Evolutionary conservation across 2,888 invertebrate species (phyloP).

Genomic region (Cinara cedri): DNA sequence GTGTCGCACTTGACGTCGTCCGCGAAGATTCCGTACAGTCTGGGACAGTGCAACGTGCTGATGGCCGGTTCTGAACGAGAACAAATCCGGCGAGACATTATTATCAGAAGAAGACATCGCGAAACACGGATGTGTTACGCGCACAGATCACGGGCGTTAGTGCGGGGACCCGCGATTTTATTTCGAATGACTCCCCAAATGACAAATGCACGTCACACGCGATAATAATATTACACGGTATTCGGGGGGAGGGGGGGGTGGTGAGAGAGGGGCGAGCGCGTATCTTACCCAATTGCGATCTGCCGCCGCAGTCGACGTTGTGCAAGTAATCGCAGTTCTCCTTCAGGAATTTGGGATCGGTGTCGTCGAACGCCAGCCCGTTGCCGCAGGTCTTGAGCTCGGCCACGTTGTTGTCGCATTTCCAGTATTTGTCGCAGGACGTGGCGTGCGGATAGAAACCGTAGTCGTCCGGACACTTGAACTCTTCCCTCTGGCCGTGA

Average conservation of each 20-base stretch:
- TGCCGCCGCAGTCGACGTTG: slow-evolving; percentile 91
- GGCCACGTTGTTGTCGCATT: slow-evolving; percentile 86
- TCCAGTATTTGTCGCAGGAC: slow-evolving; percentile 95
- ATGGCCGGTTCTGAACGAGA: slow-evolving; percentile 77
- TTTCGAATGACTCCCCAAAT: too few relatives aligned
- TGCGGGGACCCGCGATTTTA: too few relatives aligned
- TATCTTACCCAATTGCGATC: slow-evolving; percentile 80
- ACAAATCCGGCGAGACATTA: background rate
- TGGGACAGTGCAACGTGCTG: slow-evolving; percentile 78
- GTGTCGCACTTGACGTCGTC: slow-evolving; percentile 87
- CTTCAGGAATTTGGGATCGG: slow-evolving; percentile 86
- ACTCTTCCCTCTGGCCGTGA: slow-evolving; percentile 76
- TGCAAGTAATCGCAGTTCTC: slow-evolving; percentile 96
- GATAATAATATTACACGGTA: too few relatives aligned
- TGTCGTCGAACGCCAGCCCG: slow-evolving; percentile 88
- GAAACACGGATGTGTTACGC: too few relatives aligned
- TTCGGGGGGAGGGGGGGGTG: too few relatives aligned
- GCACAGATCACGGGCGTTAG: too few relatives aligned
- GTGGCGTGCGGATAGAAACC: slow-evolving; percentile 90
- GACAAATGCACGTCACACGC: too few relatives aligned
- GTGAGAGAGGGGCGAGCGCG: too few relatives aligned
- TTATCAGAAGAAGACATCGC: too few relatives aligned
- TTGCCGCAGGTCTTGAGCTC: slow-evolving; percentile 93
- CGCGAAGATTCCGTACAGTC: slow-evolving; percentile 90
- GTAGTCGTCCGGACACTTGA: slow-evolving; percentile 93